Evolutionary conservation across 2,888 invertebrate species (phyloP).

Genomic region (Meiosimyza decipiens): DNA sequence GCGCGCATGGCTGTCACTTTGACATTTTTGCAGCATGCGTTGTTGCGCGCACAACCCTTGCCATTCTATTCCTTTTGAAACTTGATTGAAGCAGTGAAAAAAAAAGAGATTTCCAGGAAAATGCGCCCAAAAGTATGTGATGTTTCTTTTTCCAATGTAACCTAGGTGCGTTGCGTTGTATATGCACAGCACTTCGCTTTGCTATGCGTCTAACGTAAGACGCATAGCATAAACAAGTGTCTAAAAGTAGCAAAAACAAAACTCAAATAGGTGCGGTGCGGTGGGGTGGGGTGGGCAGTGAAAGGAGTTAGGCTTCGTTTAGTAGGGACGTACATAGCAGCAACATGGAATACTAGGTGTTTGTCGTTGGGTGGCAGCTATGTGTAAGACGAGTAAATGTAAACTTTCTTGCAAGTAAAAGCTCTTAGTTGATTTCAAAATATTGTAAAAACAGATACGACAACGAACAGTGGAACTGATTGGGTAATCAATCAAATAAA

Average conservation of each 20-base stretch:
- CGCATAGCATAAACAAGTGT: background rate
- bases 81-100: background rate
- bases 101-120: background rate
- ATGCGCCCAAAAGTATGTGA: conserved; percentile 12
- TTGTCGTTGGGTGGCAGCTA: background rate
- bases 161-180: background rate
- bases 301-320: background rate
- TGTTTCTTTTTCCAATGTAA: background rate
- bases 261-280: background rate
- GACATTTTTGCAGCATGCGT: too few species aligned
- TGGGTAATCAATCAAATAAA: too few species aligned
- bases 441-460: too few species aligned
- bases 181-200: background rate
- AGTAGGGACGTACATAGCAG: background rate
- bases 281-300: background rate
- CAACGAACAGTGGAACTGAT: too few species aligned
- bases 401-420: background rate
- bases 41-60: background rate
- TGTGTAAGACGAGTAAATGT: background rate
- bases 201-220: background rate
- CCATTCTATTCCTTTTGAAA: background rate
- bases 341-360: background rate
- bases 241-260: background rate
- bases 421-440: too few species aligned
- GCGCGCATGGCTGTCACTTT: too few species aligned